These are phyloP conservation scores for Mus spicilegus DNA, from an alignment of 2,113 vertebrate genomes.

Conservation along the genomic window DNA sequence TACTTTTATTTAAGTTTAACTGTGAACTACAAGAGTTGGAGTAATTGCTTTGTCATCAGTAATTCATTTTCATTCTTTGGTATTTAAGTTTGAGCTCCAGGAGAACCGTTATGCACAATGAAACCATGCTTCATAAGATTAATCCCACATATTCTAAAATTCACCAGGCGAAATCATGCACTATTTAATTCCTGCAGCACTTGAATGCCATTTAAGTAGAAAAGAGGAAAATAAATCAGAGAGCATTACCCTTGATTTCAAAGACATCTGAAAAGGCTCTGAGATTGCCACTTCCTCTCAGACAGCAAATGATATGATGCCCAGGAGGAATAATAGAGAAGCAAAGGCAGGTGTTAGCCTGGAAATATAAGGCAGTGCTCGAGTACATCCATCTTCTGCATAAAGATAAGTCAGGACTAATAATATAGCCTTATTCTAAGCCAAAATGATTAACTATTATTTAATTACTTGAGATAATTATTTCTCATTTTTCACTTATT, in stretches of 20 bases:
- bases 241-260: slow-evolving; percentile 62
- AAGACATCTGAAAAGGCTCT: slow-evolving; percentile 28
- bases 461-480: slow-evolving; percentile 50
- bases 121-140: slow-evolving; percentile 50
- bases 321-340: not conserved
- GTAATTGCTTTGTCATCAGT: slow-evolving; percentile 42
- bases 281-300: not conserved
- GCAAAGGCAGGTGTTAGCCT: not conserved
- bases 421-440: not conserved
- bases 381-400: not conserved
- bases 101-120: not conserved
- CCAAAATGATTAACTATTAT: not conserved
- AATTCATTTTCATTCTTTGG: not conserved
- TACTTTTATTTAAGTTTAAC: slow-evolving; percentile 33
- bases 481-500: not conserved
- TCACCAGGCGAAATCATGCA: slow-evolving; percentile 13
- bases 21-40: not conserved
- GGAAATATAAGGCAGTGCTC: not conserved
- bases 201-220: slow-evolving; percentile 46
- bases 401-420: not conserved
- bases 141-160: slow-evolving; percentile 63
- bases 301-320: not conserved
- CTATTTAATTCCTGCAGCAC: slow-evolving; percentile 48
- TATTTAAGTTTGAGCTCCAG: not conserved
- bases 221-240: slow-evolving; percentile 63